phyloP scores from a whole-genome alignment of 2,113 vertebrate species.

The Pyrgilauda ruficollis region DNA sequence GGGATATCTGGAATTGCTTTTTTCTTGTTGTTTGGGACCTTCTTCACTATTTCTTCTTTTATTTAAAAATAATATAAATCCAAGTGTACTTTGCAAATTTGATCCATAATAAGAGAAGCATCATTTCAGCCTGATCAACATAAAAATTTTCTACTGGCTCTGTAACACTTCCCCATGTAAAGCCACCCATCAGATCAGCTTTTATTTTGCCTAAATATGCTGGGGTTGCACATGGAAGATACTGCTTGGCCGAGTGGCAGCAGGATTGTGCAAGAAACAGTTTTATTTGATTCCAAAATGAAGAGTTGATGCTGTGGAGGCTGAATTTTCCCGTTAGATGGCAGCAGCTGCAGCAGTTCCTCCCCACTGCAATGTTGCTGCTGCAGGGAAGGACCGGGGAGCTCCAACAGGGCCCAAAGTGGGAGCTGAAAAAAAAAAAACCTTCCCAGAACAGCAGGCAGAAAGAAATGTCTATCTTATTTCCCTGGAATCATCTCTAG shows the following conservation, averaged over 20 bases:
- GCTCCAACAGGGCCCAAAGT: neutral
- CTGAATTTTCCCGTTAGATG: constrained; percentile 52
- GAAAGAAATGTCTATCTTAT: neutral
- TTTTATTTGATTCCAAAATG: neutral
- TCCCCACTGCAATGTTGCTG: neutral
- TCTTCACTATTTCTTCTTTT: neutral
- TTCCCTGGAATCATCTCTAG: neutral
- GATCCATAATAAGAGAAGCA: neutral
- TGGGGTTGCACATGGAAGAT: neutral
- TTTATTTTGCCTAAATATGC: neutral
- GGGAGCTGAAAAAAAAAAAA: neutral
- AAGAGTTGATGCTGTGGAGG: neutral
- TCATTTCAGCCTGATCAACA: neutral
- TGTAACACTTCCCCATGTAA: neutral
- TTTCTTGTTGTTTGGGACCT: neutral
- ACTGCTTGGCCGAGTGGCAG: neutral
- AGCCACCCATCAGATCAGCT: neutral
- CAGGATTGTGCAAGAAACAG: neutral
- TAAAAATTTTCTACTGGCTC: neutral
- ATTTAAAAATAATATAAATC: neutral
- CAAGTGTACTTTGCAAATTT: neutral
- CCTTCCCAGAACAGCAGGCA: neutral
- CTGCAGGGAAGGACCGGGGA: neutral
- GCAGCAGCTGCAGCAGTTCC: constrained; percentile 57
- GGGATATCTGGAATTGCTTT: neutral